Evolutionary conservation across 2,113 vertebrate species (phyloP), one percentile per base, ranked within the genome.

Genomic region (Trochalopteron elliotii): DNA sequence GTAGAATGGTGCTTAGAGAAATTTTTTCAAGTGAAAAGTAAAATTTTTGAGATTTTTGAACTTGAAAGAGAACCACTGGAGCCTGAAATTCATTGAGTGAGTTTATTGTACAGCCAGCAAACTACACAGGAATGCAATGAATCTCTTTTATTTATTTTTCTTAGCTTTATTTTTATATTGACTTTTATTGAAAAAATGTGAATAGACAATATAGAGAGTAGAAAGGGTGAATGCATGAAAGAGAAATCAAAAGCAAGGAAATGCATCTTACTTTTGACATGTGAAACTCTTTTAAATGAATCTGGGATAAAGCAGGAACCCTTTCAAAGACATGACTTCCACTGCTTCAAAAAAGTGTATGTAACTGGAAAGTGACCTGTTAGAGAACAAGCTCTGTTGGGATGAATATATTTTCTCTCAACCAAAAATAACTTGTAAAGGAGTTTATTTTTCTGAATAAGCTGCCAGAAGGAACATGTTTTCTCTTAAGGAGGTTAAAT

Each of bases 401-500:
- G 69, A 93, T 94, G 92, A 93, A 96, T 94, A 71, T 61, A 83
- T 95, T 92, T 95, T 92, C 85, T 94, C 86, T 90, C 61, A 90
- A 67, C 22, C 15, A 60, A 92, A 97, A 96, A 83, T 56, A 90
- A 40, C 88, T 78, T 77, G 33, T 64, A 79, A 93, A 94, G 67
- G 40, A 93, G 56, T 82, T 83, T 94, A 56, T 93, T 94, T 90
- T 93, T 90, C 90, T 88, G 90, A 86, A 87, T 92, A 86, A 93
- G n/a, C 71, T 93, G 60, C 78, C 87, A 69, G 92, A 93, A 95
- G 55, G 83, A 87, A 78, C 68, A 20, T 71, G 68, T 95, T 95
- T 96, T 95, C 68, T 83, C 40, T 81, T 83, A 95, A 92, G 71
- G 52, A 95, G 92, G 94, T 97, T 96, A 95, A 94, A 87, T 21